Evolutionary conservation across 2,888 invertebrate genomes (phyloP).

Genomic region (Thumatha senex): DNA sequence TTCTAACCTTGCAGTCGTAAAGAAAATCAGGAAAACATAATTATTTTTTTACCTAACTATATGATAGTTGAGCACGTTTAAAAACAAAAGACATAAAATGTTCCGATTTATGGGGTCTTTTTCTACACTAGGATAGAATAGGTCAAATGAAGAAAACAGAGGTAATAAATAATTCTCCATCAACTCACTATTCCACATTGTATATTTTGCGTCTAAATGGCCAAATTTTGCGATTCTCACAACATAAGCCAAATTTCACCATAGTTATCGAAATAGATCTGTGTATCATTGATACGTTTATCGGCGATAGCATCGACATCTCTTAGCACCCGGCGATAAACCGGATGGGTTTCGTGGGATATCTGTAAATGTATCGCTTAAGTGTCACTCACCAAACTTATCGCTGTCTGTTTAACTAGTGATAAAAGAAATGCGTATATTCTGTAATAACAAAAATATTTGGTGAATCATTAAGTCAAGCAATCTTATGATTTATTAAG

Average conservation of each 20-base stretch:
- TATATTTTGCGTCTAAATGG: no score
- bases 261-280: slow-evolving; percentile 17
- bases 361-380: background rate
- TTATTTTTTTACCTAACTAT: no score
- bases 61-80: no score
- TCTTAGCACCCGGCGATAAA: slow-evolving; percentile 3
- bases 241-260: slow-evolving; percentile 14
- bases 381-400: background rate
- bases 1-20: no score
- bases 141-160: no score
- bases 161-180: no score
- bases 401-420: background rate
- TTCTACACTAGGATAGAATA: no score
- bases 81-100: no score
- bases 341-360: background rate
- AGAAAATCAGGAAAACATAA: no score
- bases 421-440: slow-evolving; percentile 1
- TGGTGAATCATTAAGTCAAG: background rate
- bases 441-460: background rate
- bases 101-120: no score
- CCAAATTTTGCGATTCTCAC: slow-evolving; percentile 17
- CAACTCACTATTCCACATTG: no score
- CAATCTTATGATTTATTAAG: no score
- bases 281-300: slow-evolving; percentile 8
- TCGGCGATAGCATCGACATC: slow-evolving; percentile 15